These are phyloP conservation scores for Eupithecia dodoneata DNA, from an alignment of 2,888 invertebrate genomes.

Conservation along the genomic window DNA sequence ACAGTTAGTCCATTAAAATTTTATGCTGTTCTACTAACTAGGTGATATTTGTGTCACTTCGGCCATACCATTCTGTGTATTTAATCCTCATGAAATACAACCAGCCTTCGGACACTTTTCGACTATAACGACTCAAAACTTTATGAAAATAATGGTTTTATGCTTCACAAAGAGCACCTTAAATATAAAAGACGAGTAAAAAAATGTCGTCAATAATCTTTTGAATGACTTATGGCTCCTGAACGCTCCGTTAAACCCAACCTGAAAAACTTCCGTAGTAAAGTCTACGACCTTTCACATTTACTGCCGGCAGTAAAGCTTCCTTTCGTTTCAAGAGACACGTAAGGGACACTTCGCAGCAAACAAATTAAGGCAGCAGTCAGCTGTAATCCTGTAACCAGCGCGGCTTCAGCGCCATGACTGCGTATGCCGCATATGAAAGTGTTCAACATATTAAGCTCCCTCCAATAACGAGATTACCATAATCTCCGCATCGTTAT, in stretches of 20 bases:
- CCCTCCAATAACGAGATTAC: slow-evolving; percentile 19
- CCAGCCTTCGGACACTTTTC: background rate
- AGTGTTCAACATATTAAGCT: slow-evolving; percentile 23
- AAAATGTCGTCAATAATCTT: slow-evolving; percentile 44
- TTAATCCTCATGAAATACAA: background rate
- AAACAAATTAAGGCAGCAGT: slow-evolving; percentile 45
- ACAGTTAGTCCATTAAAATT: slow-evolving; percentile 9
- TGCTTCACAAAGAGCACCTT: slow-evolving; percentile 26
- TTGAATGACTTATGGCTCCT: slow-evolving; percentile 45
- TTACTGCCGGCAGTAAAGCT: slow-evolving; percentile 45
- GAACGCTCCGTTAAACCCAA: slow-evolving; percentile 44
- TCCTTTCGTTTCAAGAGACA: slow-evolving; percentile 43
- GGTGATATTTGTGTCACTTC: background rate
- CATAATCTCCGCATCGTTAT: slow-evolving; percentile 14
- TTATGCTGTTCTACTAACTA: background rate
- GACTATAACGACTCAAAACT: background rate
- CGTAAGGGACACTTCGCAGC: slow-evolving; percentile 45
- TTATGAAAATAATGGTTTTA: slow-evolving; percentile 15
- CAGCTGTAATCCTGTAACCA: slow-evolving; percentile 30
- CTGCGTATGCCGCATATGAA: slow-evolving; percentile 21
- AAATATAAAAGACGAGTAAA: slow-evolving; percentile 41
- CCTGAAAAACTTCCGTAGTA: slow-evolving; percentile 46
- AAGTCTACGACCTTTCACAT: slow-evolving; percentile 46
- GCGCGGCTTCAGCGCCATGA: slow-evolving; percentile 25
- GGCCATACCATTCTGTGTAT: background rate